These are phyloP conservation scores for Triops cancriformis DNA, from an alignment of 1,140 invertebrate species.

Conservation along the genomic window DNA sequence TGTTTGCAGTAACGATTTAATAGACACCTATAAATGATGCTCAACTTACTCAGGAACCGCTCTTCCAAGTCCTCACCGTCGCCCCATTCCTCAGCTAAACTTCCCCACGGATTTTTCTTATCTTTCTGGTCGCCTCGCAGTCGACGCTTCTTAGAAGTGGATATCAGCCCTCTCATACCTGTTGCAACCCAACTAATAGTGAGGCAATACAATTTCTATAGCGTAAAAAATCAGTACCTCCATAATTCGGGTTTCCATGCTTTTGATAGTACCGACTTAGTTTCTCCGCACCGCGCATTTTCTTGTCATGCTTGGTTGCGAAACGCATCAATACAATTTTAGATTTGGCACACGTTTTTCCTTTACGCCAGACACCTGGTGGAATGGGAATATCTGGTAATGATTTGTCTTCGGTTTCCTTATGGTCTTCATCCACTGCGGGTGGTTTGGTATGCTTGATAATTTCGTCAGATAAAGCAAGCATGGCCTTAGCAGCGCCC, in stretches of 20 bases:
- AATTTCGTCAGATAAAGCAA: slow-evolving; percentile 36
- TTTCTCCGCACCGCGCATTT: slow-evolving; percentile 50
- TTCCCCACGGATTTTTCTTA: slow-evolving; percentile 60
- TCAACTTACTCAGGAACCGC: slow-evolving; percentile 30
- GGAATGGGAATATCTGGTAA: slow-evolving; percentile 44
- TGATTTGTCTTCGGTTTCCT: slow-evolving; percentile 17
- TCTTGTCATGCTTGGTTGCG: slow-evolving; percentile 56
- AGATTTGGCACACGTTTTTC: slow-evolving; percentile 49
- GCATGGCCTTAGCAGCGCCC: slow-evolving; percentile 58
- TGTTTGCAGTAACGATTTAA: too few species aligned
- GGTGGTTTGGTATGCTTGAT: slow-evolving; percentile 14
- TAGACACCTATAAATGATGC: too few species aligned
- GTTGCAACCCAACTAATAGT: slow-evolving; percentile 30
- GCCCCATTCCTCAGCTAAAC: slow-evolving; percentile 54
- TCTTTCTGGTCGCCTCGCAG: slow-evolving; percentile 35
- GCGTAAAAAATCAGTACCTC: slow-evolving; percentile 39
- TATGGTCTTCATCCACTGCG: slow-evolving; percentile 30
- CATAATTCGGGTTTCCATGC: slow-evolving; percentile 54
- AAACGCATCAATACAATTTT: slow-evolving; percentile 63
- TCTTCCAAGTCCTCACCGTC: slow-evolving; percentile 20
- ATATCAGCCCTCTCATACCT: slow-evolving; percentile 47
- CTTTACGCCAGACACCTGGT: slow-evolving; percentile 66
- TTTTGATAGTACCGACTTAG: slow-evolving; percentile 55
- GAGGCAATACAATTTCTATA: slow-evolving; percentile 12
- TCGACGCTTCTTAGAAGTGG: slow-evolving; percentile 44